Conservation (phyloP, 1,140 invertebrate genomes). For the Sitophilus oryzae region DNA sequence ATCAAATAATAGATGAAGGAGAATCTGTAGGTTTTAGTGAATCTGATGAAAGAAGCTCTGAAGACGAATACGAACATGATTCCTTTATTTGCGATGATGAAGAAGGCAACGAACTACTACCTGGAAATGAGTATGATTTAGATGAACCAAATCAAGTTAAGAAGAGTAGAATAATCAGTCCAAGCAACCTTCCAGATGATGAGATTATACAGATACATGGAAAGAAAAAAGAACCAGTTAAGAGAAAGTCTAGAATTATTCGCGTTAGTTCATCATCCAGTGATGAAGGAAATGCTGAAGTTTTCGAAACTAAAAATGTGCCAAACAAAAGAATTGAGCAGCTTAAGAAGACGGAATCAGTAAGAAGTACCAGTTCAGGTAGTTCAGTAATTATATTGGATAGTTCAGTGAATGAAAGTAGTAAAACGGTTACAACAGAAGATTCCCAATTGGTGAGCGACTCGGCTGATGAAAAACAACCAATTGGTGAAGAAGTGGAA, state of each 20-base stretch:
- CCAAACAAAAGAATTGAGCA: background rate
- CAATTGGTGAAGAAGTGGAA: too few species aligned
- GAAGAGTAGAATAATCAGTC: conserved; percentile 19
- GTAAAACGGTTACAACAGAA: background rate
- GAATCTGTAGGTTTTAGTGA: conserved; percentile 31
- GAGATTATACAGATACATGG: conserved; percentile 15
- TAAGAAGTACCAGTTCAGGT: background rate
- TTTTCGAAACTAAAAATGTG: background rate
- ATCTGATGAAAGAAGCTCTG: conserved; percentile 22
- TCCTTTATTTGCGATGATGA: conserved; percentile 36
- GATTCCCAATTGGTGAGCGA: background rate
- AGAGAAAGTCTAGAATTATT: conserved; percentile 23
- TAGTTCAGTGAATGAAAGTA: background rate
- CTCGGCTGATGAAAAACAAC: background rate
- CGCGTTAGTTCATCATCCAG: conserved; percentile 2
- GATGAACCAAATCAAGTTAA: conserved; percentile 15
- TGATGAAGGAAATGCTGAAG: conserved; percentile 1
- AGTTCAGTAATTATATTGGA: background rate
- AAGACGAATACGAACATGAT: conserved; percentile 31
- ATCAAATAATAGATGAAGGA: conserved; percentile 35
- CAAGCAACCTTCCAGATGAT: conserved; percentile 8
- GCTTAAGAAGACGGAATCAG: background rate
- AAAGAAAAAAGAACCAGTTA: conserved; percentile 15
- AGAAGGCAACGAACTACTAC: conserved; percentile 13
- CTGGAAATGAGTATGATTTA: conserved; percentile 28